A percentile compares a stretch with the other conserved stretches of the same genome.
phyloP scores from a whole-genome alignment of 1,140 invertebrate genomes.

The Papilio polyxenes region DNA sequence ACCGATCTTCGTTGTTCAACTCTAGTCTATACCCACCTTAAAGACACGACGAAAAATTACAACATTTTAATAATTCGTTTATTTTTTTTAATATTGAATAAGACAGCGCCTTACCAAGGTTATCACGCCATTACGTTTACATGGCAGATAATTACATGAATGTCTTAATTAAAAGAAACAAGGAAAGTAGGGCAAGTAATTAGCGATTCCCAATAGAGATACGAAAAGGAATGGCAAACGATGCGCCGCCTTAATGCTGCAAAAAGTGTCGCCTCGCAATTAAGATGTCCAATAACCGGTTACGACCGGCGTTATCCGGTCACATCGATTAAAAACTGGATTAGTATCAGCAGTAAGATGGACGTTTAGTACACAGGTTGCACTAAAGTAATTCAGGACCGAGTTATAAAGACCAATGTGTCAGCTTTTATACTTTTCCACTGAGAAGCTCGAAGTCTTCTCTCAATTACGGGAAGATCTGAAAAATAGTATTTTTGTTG shows the following conservation, averaged over 20 bases:
- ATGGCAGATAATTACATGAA: neutral
- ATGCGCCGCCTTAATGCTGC: neutral
- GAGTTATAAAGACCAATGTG: neutral
- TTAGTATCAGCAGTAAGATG: neutral
- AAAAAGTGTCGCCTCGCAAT: slow-evolving; percentile 22
- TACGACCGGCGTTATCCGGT: neutral
- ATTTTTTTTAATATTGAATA: no score
- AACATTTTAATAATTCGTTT: no score
- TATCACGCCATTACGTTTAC: neutral
- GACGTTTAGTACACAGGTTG: neutral
- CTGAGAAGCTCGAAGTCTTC: neutral
- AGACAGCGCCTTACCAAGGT: no score
- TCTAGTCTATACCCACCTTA: no score
- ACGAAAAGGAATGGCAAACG: slow-evolving; percentile 4
- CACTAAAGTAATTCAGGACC: neutral
- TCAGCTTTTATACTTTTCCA: neutral
- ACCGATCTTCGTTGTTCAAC: no score
- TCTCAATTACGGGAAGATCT: no score
- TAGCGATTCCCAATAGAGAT: neutral
- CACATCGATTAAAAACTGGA: neutral
- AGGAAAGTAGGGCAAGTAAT: slow-evolving; percentile 3
- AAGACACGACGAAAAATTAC: no score
- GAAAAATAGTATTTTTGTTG: neutral
- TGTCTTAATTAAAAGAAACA: slow-evolving; percentile 17
- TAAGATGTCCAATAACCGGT: slow-evolving; percentile 13